A percentile compares a stretch with the other conserved stretches of the same genome.
Evolutionary conservation across 1,140 invertebrate species (phyloP).

Genomic region (Archivesica marissinica): DNA sequence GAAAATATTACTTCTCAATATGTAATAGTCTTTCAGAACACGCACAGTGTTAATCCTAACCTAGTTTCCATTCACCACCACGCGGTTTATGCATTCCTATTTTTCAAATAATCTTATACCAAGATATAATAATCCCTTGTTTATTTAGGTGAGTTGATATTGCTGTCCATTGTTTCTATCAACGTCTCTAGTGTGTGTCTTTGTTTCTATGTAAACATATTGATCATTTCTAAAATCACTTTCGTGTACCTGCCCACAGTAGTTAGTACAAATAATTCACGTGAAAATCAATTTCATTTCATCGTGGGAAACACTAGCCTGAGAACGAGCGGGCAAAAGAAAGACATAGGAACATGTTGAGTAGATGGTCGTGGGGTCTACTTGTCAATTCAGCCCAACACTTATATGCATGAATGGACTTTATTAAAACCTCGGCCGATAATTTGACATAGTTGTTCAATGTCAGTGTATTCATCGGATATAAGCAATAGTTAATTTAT

Average conservation of each 20-base stretch:
- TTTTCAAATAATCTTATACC: too few species aligned
- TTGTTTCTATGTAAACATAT: constrained; percentile 9
- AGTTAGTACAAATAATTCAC: background rate
- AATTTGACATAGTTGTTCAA: constrained; percentile 15
- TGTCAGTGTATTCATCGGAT: background rate
- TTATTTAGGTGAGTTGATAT: too few species aligned
- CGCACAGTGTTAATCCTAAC: too few species aligned
- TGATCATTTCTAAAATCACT: background rate
- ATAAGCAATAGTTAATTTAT: constrained; percentile 17
- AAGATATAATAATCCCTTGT: too few species aligned
- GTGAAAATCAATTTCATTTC: constrained; percentile 7
- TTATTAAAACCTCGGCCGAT: constrained; percentile 27
- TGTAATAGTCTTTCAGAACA: too few species aligned
- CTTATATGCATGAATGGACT: constrained; percentile 21
- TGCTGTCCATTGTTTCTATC: too few species aligned
- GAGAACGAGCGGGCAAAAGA: background rate
- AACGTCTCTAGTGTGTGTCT: background rate
- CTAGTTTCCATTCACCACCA: too few species aligned
- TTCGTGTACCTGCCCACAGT: background rate
- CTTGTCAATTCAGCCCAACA: constrained; percentile 9
- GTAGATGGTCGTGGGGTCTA: constrained; percentile 8
- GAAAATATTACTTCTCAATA: too few species aligned
- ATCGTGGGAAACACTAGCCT: background rate
- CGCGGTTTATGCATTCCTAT: too few species aligned
- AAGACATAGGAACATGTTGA: constrained; percentile 1